Evolutionary conservation across 2,113 vertebrate genomes (phyloP), one percentile per base, ranked within the genome.

Genomic region (Dasypus novemcinctus): DNA sequence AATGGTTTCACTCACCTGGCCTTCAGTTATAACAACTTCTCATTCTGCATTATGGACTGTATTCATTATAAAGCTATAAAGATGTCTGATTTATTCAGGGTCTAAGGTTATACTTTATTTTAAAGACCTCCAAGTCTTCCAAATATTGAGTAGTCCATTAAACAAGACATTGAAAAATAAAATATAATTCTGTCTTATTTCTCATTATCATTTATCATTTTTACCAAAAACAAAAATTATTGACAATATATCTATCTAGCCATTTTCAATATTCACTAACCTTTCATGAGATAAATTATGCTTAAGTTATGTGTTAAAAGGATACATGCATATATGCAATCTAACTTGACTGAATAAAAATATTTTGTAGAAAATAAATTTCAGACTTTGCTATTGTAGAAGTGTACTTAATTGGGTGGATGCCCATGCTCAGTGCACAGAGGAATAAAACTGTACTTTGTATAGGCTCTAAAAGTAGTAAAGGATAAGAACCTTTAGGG

Each of bases 341-440:
- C 20, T 33, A 31, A 63, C 2, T 23, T 90, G 69, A 3, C 8
- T 68, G 76, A 72, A 54, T 63, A 63, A 49, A 90, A 84, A 54
- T 0, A 57, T 88, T 57, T 36, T 68, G 75, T 49, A 68, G 5
- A 75, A 12, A 78, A 10, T 18, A 27, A 72, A 13, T 18, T 20
- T 79, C 6, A 66, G 2, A 7, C 2, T 49, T 90, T 8, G 61
- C 2, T 79, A 21, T 54, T 84, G 8, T 64, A 38, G 1, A 85
- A 82, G 36, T 61, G 2, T 18, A 66, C 10, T 78, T 84, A 64
- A 36, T 9, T 23, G 7, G 1, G 54, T 76, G n/a, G 49, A 57
- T 49, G 7, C 0, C 0, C 7, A n/a, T 72, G 21, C 0, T 95
- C 15, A 57, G 18, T 18, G 29, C 0, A 6, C 5, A 52, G 18